Evolutionary conservation across 30 jellyfish, hydroid and myxozoan genomes (phyloP).

Genomic region (Aurelia aurita): DNA sequence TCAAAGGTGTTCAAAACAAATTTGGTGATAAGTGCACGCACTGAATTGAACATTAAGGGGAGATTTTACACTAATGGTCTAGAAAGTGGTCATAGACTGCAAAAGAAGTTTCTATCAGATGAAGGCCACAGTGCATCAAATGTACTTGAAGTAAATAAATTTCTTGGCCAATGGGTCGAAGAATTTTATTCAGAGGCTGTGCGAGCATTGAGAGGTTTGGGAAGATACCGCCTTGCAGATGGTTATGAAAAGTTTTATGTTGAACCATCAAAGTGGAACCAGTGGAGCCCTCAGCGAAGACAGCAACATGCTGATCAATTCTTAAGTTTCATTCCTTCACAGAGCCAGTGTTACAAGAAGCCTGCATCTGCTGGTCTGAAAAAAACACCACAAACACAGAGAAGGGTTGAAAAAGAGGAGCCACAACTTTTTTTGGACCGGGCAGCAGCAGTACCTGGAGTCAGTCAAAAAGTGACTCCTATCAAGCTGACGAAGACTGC

Average conservation of each 20-base stretch:
- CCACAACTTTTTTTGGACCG: constrained; percentile 34
- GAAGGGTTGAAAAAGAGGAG: constrained; percentile 16
- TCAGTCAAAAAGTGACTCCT: not conserved
- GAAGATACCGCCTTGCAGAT: constrained; percentile 43
- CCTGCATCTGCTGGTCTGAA: constrained; percentile 25
- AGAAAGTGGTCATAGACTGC: constrained; percentile 28
- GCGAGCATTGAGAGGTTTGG: constrained; percentile 54
- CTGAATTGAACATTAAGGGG: not conserved
- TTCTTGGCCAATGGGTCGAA: constrained; percentile 21
- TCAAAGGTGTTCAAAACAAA: not conserved
- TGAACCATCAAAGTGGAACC: constrained; percentile 66
- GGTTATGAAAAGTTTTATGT: constrained; percentile 36
- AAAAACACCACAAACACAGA: not conserved
- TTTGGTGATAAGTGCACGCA: not conserved
- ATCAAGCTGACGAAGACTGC: too few relatives aligned
- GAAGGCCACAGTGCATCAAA: constrained; percentile 29
- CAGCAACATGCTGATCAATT: constrained; percentile 37
- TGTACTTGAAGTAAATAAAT: constrained; percentile 17
- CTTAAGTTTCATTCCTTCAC: constrained; percentile 8
- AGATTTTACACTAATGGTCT: constrained; percentile 6
- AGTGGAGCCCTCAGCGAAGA: constrained; percentile 45
- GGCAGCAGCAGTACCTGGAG: constrained; percentile 4
- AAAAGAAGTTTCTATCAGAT: constrained; percentile 13
- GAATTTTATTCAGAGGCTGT: constrained; percentile 45
- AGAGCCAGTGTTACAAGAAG: not conserved